These are phyloP conservation scores for Capricornis sumatraensis DNA, from an alignment of 2,113 vertebrate genomes.

Conservation along the genomic window DNA sequence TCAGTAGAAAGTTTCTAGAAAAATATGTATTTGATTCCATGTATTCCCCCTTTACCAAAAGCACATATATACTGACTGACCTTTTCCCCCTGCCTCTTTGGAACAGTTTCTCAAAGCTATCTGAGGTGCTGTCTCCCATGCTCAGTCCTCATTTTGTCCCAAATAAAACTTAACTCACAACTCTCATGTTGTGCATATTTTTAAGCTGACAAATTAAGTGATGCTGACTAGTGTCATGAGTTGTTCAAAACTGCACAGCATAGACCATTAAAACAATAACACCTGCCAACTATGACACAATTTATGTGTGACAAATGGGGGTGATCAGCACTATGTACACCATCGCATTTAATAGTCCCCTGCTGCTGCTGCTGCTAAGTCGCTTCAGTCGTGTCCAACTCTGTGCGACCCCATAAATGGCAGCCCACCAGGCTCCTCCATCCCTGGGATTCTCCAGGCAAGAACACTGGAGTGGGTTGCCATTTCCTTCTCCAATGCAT, in stretches of 20 bases:
- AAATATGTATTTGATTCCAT: not conserved
- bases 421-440: no score
- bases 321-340: not conserved
- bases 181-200: not conserved
- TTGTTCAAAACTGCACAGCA: not conserved
- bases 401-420: no score
- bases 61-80: not conserved
- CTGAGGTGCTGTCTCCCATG: not conserved
- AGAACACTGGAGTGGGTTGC: no score
- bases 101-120: not conserved
- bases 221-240: not conserved
- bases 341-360: not conserved
- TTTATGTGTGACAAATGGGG: not conserved
- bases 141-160: not conserved
- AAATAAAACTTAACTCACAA: not conserved
- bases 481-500: no score
- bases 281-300: not conserved
- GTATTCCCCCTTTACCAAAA: not conserved
- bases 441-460: no score
- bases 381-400: rapidly evolving
- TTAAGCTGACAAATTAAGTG: not conserved
- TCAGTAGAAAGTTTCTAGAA: not conserved
- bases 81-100: not conserved
- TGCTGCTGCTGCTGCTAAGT: no score
- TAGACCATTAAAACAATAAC: not conserved